These are phyloP conservation scores for Cassiopea xamachana DNA, from an alignment of 30 jellyfish, hydroid and myxozoan genomes.

Conservation along the genomic window DNA sequence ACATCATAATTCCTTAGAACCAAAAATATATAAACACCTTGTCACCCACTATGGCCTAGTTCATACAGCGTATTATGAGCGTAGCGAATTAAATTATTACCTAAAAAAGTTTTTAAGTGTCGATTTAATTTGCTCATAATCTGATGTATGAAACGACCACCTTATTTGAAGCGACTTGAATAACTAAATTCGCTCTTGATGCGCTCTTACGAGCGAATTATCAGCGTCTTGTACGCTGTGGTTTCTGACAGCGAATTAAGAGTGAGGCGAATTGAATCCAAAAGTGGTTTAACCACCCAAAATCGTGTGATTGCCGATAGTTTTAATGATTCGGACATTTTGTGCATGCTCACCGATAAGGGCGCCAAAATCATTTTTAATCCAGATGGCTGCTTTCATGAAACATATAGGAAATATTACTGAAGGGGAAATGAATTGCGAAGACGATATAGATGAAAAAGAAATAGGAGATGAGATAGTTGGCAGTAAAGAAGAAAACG, in stretches of 20 bases:
- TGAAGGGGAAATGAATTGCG: not conserved
- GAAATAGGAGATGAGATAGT: not conserved
- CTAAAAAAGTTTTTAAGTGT: not conserved
- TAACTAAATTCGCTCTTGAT: not conserved
- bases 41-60: not conserved
- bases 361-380: not conserved
- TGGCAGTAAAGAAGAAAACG: not conserved
- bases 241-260: not conserved
- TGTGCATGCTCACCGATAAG: not conserved
- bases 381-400: not conserved
- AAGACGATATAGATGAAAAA: not conserved
- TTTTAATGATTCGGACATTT: not conserved
- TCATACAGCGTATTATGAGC: not conserved
- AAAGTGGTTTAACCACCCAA: not conserved
- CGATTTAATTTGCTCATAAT: not conserved
- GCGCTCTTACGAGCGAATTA: not conserved
- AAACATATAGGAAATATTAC: too few species aligned
- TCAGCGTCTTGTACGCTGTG: not conserved
- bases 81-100: not conserved
- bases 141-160: not conserved
- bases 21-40: too few species aligned
- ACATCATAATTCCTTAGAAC: too few species aligned
- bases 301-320: not conserved
- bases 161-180: not conserved
- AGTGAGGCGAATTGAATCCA: not conserved